A percentile compares a stretch with the other conserved stretches of the same genome.
These are phyloP conservation scores for Pangasianodon gigas DNA, from an alignment of 2,113 vertebrate species.

Conservation along the genomic window DNA sequence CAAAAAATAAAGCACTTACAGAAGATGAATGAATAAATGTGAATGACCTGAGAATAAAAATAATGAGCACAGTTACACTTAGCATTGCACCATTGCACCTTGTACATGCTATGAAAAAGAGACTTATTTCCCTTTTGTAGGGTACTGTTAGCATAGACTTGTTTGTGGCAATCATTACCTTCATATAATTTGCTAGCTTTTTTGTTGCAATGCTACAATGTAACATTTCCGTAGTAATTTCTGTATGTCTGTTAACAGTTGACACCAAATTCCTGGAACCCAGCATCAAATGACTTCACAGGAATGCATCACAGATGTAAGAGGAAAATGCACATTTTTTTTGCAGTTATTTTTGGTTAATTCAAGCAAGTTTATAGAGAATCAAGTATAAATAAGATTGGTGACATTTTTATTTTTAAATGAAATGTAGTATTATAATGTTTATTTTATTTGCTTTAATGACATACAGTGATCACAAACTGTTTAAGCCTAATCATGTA, in stretches of 20 bases:
- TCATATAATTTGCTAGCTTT: background rate
- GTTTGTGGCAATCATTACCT: background rate
- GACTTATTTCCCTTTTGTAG: background rate
- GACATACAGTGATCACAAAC: constrained; percentile 12
- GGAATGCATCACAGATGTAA: background rate
- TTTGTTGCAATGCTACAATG: background rate
- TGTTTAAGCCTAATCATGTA: constrained; percentile 31
- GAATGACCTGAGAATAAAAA: background rate
- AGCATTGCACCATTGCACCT: background rate
- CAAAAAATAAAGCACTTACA: background rate
- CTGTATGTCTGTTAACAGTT: background rate
- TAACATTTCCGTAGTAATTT: background rate
- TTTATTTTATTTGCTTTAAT: constrained; percentile 27
- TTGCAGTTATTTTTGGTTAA: background rate
- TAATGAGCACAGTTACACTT: background rate
- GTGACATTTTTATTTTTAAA: constrained; percentile 13
- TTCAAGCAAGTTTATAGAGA: background rate
- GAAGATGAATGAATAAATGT: background rate
- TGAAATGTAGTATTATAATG: constrained; percentile 2
- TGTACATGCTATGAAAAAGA: background rate
- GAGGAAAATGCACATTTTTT: background rate
- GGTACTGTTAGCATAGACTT: background rate
- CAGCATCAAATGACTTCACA: background rate
- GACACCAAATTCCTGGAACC: background rate
- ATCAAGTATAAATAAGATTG: background rate